Conservation (phyloP, 2,888 invertebrate genomes). For the Criorhina ranunculi region DNA sequence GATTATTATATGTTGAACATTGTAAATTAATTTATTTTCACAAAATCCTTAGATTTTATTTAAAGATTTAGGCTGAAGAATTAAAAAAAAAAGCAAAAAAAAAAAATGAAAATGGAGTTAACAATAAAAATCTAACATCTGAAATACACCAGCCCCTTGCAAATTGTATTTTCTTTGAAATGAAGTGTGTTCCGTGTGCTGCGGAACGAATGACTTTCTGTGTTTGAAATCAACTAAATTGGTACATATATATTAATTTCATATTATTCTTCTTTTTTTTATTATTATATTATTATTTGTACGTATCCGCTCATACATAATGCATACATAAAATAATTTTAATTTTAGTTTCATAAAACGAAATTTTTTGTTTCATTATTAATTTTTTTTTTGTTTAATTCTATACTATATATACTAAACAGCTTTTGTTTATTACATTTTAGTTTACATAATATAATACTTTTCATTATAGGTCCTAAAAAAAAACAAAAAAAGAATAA, state of each 20-base stretch:
- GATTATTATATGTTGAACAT: constrained; percentile 66
- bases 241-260: constrained; percentile 20
- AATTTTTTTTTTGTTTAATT: constrained; percentile 11
- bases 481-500: not conserved
- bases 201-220: constrained; percentile 8
- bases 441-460: constrained; percentile 58
- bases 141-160: constrained; percentile 41
- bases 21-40: constrained; percentile 73
- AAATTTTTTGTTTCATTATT: constrained; percentile 48
- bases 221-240: constrained; percentile 33
- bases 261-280: constrained; percentile 18
- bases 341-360: constrained; percentile 47
- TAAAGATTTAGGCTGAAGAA: constrained; percentile 64
- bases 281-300: constrained; percentile 24
- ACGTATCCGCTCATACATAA: constrained; percentile 53
- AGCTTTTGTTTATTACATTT: constrained; percentile 56
- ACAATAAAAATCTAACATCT: constrained; percentile 62
- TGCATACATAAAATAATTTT: constrained; percentile 48
- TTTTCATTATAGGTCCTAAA: constrained; percentile 64
- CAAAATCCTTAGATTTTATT: constrained; percentile 63
- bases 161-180: constrained; percentile 57
- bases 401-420: constrained; percentile 52
- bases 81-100: constrained; percentile 33
- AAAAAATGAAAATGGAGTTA: constrained; percentile 42
- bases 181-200: constrained; percentile 42